Conservation (phyloP, 92 coral and sea anemone genomes). For the Hydrozoanthus gracilis region DNA sequence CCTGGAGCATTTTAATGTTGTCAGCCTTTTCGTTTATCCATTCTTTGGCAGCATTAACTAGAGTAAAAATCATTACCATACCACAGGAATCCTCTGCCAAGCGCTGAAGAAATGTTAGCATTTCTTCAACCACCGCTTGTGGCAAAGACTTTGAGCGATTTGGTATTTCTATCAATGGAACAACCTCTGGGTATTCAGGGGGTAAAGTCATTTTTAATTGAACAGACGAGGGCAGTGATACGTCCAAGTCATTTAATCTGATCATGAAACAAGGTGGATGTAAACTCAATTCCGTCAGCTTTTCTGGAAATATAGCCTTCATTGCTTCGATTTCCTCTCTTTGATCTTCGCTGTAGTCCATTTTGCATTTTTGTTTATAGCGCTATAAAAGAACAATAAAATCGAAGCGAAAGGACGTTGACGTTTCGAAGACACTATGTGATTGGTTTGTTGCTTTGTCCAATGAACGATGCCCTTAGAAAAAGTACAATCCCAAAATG, state of each 20-base stretch:
- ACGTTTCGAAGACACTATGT: background rate
- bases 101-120: conserved; percentile 46
- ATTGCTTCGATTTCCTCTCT: conserved; percentile 80
- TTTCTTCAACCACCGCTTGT: conserved; percentile 56
- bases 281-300: conserved; percentile 72
- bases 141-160: conserved; percentile 76
- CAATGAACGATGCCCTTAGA: conserved; percentile 3
- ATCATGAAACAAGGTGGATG: conserved; percentile 83
- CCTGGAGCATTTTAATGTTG: conserved; percentile 27
- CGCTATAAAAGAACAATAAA: no score
- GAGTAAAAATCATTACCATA: conserved; percentile 83
- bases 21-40: conserved; percentile 66
- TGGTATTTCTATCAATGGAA: conserved; percentile 76
- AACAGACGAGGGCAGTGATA: conserved; percentile 54
- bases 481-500: conserved; percentile 22
- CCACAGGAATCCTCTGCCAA: conserved; percentile 68
- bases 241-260: conserved; percentile 73
- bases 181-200: conserved; percentile 66
- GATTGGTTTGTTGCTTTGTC: conserved; percentile 5
- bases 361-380: background rate
- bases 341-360: conserved; percentile 83
- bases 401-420: background rate
- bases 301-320: conserved; percentile 79
- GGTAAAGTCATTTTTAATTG: conserved; percentile 79
- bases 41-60: conserved; percentile 73